Percentiles rank a stretch among this genome's conserved stretches.
phyloP scores from a whole-genome alignment of 2,797 vertebrate species.

The Furcifer pardalis region DNA sequence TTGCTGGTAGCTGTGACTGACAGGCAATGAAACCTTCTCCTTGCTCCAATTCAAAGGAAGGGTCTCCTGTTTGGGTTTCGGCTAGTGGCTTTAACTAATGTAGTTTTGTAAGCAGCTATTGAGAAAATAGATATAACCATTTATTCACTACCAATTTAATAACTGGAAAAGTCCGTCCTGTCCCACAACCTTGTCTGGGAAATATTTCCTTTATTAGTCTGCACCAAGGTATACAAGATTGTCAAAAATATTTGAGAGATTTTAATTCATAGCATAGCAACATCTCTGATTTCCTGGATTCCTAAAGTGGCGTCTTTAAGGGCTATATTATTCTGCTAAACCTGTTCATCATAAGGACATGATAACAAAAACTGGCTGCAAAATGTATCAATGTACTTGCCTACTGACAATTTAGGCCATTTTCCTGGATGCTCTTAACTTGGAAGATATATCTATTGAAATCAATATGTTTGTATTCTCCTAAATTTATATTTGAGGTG shows the following conservation, averaged over 20 bases:
- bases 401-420: background rate
- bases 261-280: constrained; percentile 31
- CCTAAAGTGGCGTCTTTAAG: background rate
- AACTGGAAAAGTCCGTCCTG: constrained; percentile 58
- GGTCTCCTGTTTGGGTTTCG: constrained; percentile 59
- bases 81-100: constrained; percentile 55
- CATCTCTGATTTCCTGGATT: constrained; percentile 35
- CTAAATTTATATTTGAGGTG: background rate
- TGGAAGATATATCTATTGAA: background rate
- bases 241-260: constrained; percentile 48
- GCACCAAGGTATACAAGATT: constrained; percentile 20
- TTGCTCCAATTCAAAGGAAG: constrained; percentile 64
- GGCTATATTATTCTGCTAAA: background rate
- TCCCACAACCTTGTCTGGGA: constrained; percentile 37
- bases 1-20: constrained; percentile 63
- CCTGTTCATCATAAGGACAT: background rate
- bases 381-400: constrained; percentile 3
- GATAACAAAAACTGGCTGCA: background rate
- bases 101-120: constrained; percentile 55
- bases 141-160: constrained; percentile 61
- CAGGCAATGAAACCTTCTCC: constrained; percentile 65
- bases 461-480: constrained; percentile 21
- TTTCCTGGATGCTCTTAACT: background rate
- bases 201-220: constrained; percentile 21
- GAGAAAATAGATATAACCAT: constrained; percentile 51